Evolutionary conservation across 2,797 vertebrate species (phyloP), one percentile per base, ranked within the genome.

Genomic region (Chloroceryle amazona): DNA sequence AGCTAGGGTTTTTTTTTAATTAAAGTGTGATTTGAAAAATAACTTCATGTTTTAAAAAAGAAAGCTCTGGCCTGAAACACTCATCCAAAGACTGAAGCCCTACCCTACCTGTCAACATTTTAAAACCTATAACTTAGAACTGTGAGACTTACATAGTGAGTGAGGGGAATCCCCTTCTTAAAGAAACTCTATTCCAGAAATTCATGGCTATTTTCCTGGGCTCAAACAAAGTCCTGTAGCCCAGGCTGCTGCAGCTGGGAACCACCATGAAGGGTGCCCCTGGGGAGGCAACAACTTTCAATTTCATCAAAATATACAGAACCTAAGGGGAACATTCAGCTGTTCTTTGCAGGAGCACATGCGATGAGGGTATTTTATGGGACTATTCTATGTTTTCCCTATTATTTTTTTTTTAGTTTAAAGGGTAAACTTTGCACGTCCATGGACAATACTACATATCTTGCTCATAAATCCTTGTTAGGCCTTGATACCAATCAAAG

Each of bases 221-320:
- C 49, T 22, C 49, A 89, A 74, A 88, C 49, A 89, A 74, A 88
- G 31, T 9, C 28, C 28, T 71, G 63, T 6, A 22, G 58, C 21
- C 54, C 75, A 26, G 9, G 46, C 39, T 83, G 47, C 68, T 91
- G 75, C 35, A 76, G 39, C 57, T 86, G 74, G 67, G 39, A 91
- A 16, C 12, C 37, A 68, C 58, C 15, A 39, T 3, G n/a, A 72
- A 85, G 25, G 25, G 44, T 57, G 54, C 10, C 37, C 10, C 28
- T 39, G 28, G 25, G 22, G 63, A 41, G 87, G 35, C 51, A 75
- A 23, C 55, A 42, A 49, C 35, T 51, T 90, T 51, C 35, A 11
- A 33, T 86, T 63, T 60, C 4, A 15, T 6, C 74, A 17, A 67
- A 46, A 55, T 25, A 63, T 1, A 37, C 1, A 39, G 29, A 88